Percentiles rank a stretch among this genome's conserved stretches.
phyloP scores from a whole-genome alignment of 2,113 vertebrate species.

The Pyxicephalus adspersus region DNA sequence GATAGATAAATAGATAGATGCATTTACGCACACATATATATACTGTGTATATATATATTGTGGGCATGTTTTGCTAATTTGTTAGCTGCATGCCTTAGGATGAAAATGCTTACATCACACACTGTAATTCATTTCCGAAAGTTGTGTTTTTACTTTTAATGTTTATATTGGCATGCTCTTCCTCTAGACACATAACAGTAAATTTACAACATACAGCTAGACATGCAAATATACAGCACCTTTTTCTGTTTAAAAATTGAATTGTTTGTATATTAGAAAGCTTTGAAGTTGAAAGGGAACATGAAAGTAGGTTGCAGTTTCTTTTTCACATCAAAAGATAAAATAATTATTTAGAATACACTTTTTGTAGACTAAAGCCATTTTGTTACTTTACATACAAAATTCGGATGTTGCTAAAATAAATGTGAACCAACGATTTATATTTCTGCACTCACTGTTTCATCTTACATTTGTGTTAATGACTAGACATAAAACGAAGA shows the following conservation, averaged over 20 bases:
- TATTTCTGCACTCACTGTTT: too few relatives aligned
- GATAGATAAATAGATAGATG: too few relatives aligned
- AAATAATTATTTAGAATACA: not conserved
- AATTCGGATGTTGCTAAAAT: too few relatives aligned
- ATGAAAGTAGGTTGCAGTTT: not conserved
- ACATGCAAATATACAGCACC: not conserved
- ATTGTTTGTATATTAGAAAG: not conserved
- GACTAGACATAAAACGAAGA: too few relatives aligned
- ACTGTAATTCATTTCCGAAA: not conserved
- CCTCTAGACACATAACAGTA: too few relatives aligned
- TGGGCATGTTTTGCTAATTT: too few relatives aligned
- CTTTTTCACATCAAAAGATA: not conserved
- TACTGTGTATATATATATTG: too few relatives aligned
- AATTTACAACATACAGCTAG: not conserved
- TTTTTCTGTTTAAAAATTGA: not conserved
- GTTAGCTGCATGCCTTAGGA: too few relatives aligned
- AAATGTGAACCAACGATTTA: not conserved
- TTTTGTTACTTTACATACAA: not conserved
- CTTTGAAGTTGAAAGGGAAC: not conserved
- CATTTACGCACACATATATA: too few relatives aligned
- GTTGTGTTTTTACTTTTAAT: not conserved
- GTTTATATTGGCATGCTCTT: not conserved
- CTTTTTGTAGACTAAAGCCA: not conserved
- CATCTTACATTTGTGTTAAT: too few relatives aligned
- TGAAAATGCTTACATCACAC: too few relatives aligned